These are phyloP conservation scores for Conistra vaccinii DNA, from an alignment of 2,888 invertebrate genomes.

Conservation along the genomic window DNA sequence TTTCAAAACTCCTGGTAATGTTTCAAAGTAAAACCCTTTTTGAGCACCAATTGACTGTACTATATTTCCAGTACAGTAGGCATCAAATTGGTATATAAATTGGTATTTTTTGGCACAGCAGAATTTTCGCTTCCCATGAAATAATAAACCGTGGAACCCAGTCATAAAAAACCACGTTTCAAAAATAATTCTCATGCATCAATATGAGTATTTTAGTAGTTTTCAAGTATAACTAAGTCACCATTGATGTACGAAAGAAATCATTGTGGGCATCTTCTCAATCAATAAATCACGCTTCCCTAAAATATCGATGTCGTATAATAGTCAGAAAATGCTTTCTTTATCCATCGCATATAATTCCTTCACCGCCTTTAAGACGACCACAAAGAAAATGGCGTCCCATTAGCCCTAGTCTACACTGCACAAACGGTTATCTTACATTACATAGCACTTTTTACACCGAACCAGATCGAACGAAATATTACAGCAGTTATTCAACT, in stretches of 20 bases:
- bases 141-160: not conserved
- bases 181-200: not conserved
- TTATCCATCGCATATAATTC: conserved; percentile 13
- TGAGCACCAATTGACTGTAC: too few species aligned
- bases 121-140: not conserved
- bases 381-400: conserved; percentile 47
- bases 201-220: not conserved
- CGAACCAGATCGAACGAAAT: conserved; percentile 53
- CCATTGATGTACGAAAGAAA: not conserved
- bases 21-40: too few species aligned
- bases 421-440: conserved; percentile 54
- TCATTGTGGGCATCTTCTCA: not conserved
- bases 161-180: not conserved
- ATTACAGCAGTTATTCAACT: conserved; percentile 63
- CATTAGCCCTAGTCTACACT: conserved; percentile 40
- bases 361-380: conserved; percentile 33
- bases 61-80: not conserved
- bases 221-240: not conserved
- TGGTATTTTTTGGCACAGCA: not conserved
- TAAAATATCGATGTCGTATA: not conserved
- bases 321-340: conserved; percentile 8
- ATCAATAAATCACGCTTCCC: not conserved
- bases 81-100: not conserved
- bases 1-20: too few species aligned
- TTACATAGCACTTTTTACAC: conserved; percentile 53